A percentile compares a stretch with the other conserved stretches of the same genome.
These are phyloP conservation scores for Palythoa caribaeorum DNA, from an alignment of 92 coral and sea anemone species.

Conservation along the genomic window DNA sequence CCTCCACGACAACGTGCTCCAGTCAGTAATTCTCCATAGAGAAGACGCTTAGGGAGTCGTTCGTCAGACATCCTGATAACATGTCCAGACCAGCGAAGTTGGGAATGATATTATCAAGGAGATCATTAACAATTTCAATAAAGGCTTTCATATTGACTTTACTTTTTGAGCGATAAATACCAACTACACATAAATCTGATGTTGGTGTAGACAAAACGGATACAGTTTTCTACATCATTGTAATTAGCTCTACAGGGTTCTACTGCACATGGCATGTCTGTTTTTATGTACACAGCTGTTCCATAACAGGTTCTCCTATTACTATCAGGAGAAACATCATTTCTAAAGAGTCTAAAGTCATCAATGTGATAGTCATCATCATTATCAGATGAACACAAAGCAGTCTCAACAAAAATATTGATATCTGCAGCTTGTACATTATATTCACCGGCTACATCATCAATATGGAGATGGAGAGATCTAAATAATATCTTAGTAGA, in stretches of 20 bases:
- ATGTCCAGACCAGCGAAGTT: too few species aligned
- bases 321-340: background rate
- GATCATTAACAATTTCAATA: too few species aligned
- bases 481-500: conserved; percentile 27
- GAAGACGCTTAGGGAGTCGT: too few species aligned
- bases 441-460: background rate
- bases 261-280: background rate
- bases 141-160: background rate
- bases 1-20: too few species aligned
- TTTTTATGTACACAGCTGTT: conserved; percentile 22
- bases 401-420: background rate
- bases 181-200: background rate
- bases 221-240: conserved; percentile 12
- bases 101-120: background rate
- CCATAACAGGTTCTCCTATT: conserved; percentile 13
- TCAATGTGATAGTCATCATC: conserved; percentile 1
- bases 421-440: conserved; percentile 19
- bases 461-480: conserved; percentile 15
- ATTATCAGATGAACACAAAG: background rate
- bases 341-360: conserved; percentile 10
- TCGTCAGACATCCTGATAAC: too few species aligned
- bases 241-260: conserved; percentile 12
- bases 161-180: background rate
- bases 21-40: too few species aligned
- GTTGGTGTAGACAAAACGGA: background rate